Evolutionary conservation across 1,140 invertebrate species (phyloP), one percentile per base, ranked within the genome.

Genomic region (Eupeodes corollae): DNA sequence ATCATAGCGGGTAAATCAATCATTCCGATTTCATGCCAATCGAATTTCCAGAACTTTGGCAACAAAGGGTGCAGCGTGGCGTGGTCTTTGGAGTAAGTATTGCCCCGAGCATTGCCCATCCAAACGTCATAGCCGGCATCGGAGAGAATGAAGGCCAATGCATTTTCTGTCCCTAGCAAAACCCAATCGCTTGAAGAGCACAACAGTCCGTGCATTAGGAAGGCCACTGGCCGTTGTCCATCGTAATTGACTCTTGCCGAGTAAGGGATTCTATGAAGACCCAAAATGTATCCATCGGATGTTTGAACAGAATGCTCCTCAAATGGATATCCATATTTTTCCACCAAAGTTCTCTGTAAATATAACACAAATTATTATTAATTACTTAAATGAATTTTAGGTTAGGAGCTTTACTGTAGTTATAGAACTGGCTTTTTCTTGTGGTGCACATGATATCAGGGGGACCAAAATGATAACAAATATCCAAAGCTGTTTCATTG

Each of bases 101-200:
- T 82, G 6, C 83, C 82, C 45, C 83, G 63, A 13, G 73, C 71
- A 60, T 85, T 85, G 1, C 77, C 79, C 54, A 84, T 52, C 82
- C 82, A 85, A 1, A 83, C 79, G 52, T 83, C 80, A 49, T 72
- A 82, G 5, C 78, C 78, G 14, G 58, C 63, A 55, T 88, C 82
- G 2, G 79, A 79, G 44, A 86, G 60, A 16, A 75, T 63, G 51
- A 76, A 79, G 5, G 69, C 75, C 74, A 57, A 3, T 67, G 59
- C 37, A 58, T 79, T 77, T n/a, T 70, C 56, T 46, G 14, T 83
- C 12, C 3, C 88, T 75, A 63, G 87, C 83, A 52, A 76, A 80
- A 11, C 82, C 3, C 71, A 73, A 56, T 84, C 79, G 2, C 79
- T 75, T 1, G 81, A 82, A 14, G 77, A 78, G 0, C 72, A 76